Evolutionary conservation across 2,888 invertebrate species (phyloP), one percentile per base, ranked within the genome.

Genomic region (Euspilapteryx auroguttella): DNA sequence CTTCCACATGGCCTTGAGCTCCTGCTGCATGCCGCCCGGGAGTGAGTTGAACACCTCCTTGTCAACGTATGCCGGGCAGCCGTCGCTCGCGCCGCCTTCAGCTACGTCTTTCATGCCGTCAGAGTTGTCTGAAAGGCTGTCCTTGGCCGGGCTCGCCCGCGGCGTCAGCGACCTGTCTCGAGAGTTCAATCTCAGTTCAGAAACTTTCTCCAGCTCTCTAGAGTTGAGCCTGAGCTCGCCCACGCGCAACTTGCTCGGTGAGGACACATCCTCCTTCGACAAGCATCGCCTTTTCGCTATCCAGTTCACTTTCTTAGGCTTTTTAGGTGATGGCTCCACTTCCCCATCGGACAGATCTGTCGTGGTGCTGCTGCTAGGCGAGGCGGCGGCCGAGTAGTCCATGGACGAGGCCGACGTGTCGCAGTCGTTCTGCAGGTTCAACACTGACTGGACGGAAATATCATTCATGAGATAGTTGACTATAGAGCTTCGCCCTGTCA

Each of bases 251-350:
- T 86, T 86, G 44, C 84, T 85, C 2, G 86, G 86, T 9, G 85
- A 85, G 23, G 83, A 81, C 34, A 81, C 81, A 40, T 69, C 75
- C 35, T 64, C 66, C 42, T 69, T 71, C 3, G 69, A 55, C 25
- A 75, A 49, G 50, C 75, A 75, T 41, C 75, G 45, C 41, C 63
- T 55, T 46, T 75, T 75, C 28, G 75, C 75, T 46, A 75, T 73
- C 73, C 71, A 71, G 36, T 55, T 68, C 5, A 66, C 73, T 44
- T 73, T 75, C 43, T 75, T 75, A 25, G 80, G 81, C 52, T 87
- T 87, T 55, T 89, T 88, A n/a, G 86, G 85, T 3, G 85, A 83
- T 1, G 87, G 88, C 47, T 87, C 87, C 3, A 83, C 71, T 57
- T 88, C 87, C 9, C 71, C 79, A 50, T 85, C 85, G 0, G 81